These are phyloP conservation scores for Limnephilus rhombicus DNA, from an alignment of 2,888 invertebrate genomes.

Conservation along the genomic window DNA sequence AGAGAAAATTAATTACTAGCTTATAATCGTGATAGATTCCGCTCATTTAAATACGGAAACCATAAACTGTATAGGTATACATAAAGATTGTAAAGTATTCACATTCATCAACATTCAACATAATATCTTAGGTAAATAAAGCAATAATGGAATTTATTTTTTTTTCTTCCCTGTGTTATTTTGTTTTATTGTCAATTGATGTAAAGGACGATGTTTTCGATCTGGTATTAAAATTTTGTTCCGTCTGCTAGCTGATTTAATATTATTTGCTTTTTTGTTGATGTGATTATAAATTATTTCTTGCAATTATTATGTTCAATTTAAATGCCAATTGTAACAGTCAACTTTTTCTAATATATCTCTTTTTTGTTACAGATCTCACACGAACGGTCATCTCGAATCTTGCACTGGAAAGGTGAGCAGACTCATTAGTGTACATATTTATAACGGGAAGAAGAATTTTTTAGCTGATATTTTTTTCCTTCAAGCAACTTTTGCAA, in stretches of 20 bases:
- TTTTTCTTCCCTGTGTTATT: neutral
- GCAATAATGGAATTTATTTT: neutral
- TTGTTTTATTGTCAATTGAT: neutral
- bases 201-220: neutral
- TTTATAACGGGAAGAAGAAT: neutral
- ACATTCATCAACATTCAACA: neutral
- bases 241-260: neutral
- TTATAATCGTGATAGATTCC: neutral
- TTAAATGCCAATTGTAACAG: neutral
- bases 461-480: neutral
- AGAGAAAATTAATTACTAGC: conserved; percentile 37
- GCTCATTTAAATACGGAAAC: neutral
- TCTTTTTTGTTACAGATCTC: conserved; percentile 45
- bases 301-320: neutral
- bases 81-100: neutral
- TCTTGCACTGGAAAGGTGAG: conserved; percentile 43
- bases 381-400: neutral
- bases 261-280: neutral
- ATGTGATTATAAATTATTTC: neutral
- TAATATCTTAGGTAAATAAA: neutral
- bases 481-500: too few relatives aligned
- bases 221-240: neutral
- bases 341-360: conserved; percentile 19
- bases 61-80: neutral
- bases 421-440: neutral